A percentile compares a stretch with the other conserved stretches of the same genome.
phyloP scores from a whole-genome alignment of 2,797 vertebrate species.

The Danio jaintianensis region DNA sequence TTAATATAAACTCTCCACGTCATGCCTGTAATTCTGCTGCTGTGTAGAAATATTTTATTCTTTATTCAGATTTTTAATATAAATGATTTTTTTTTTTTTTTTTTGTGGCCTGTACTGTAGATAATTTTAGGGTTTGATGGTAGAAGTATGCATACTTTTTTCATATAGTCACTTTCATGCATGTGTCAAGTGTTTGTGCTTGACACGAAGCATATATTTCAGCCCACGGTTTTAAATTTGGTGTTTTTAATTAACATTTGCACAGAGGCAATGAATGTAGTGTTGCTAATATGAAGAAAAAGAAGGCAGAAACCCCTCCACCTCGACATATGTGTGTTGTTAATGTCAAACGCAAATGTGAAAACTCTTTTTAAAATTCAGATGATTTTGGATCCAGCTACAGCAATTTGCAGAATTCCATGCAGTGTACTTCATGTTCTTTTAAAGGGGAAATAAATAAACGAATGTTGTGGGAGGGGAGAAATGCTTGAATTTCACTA shows the following conservation, averaged over 20 bases:
- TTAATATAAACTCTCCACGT: conserved; percentile 48
- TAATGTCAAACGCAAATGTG: neutral
- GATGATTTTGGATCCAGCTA: conserved; percentile 7
- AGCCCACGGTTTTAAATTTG: neutral
- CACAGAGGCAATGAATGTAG: conserved; percentile 53
- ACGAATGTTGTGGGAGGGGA: neutral
- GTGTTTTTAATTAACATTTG: conserved; percentile 37
- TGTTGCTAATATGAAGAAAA: conserved; percentile 22
- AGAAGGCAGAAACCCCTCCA: conserved; percentile 9
- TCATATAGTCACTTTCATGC: conserved; percentile 34
- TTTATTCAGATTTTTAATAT: conserved; percentile 64
- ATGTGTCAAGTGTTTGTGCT: conserved; percentile 37
- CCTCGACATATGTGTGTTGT: conserved; percentile 2
- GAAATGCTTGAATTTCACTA: neutral
- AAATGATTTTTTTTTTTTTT: conserved; percentile 69
- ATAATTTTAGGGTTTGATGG: conserved; percentile 43
- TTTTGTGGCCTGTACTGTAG: conserved; percentile 47
- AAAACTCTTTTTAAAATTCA: neutral
- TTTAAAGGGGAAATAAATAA: conserved; percentile 19
- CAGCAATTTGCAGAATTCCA: conserved; percentile 4
- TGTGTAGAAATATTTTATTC: conserved; percentile 59
- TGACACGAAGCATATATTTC: conserved; percentile 1
- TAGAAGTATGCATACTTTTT: conserved; percentile 29
- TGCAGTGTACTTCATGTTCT: conserved; percentile 12
- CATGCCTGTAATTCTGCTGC: conserved; percentile 71